Percentiles rank a stretch among this genome's conserved stretches.
Conservation (phyloP, 2,113 vertebrate species). For the Turdus rufiventris region DNA sequence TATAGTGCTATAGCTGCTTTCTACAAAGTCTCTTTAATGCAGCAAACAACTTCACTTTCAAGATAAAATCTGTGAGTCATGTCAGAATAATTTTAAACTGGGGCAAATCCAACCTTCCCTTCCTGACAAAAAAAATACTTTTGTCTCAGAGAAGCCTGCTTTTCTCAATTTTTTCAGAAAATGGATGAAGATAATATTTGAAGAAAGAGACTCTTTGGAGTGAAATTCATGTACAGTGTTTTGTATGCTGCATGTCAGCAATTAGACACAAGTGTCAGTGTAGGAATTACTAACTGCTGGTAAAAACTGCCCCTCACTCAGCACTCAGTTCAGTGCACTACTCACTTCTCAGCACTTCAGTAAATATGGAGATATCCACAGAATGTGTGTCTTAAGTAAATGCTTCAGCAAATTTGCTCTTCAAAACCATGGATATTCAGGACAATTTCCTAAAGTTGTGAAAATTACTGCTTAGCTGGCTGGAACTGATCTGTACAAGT, state of each 20-base stretch:
- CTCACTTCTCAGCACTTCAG: not conserved
- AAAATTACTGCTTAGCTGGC: not conserved
- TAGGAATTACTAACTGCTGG: no score
- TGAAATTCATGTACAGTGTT: not conserved
- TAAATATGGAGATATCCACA: not conserved
- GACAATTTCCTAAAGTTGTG: not conserved
- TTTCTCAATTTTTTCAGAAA: not conserved
- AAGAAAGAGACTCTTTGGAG: not conserved
- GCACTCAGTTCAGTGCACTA: not conserved
- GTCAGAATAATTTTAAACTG: not conserved
- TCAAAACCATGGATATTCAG: not conserved
- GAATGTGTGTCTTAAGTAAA: not conserved
- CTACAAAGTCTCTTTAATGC: not conserved
- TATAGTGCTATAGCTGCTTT: not conserved
- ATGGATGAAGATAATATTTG: not conserved
- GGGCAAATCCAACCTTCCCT: not conserved
- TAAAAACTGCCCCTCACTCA: not conserved
- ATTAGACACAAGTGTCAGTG: not conserved
- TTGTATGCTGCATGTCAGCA: not conserved
- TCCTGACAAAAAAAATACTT: not conserved
- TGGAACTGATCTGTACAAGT: not conserved
- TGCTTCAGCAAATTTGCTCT: conserved; percentile 1
- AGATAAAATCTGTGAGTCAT: not conserved
- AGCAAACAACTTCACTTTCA: not conserved
- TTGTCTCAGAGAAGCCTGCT: not conserved